Evolutionary conservation across 2,797 vertebrate genomes (phyloP).

Genomic region (Octomys mimax): DNA sequence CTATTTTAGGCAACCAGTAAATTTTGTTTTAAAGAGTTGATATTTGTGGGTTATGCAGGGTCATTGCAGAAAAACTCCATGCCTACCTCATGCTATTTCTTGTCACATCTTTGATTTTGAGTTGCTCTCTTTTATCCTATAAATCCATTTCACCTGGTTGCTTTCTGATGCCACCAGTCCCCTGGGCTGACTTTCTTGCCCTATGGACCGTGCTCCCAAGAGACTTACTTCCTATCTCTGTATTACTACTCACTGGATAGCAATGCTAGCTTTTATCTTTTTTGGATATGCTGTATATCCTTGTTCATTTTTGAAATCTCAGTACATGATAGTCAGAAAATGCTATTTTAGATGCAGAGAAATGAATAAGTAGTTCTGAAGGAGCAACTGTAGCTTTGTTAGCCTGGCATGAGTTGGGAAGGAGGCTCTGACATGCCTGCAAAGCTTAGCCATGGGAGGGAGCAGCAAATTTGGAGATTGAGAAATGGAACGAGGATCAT

Average conservation of each 20-base stretch:
- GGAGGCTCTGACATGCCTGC: neutral
- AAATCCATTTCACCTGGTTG: neutral
- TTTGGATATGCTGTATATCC: neutral
- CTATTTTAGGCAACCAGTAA: neutral
- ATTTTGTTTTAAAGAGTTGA: neutral
- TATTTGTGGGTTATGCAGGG: neutral
- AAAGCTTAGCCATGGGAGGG: neutral
- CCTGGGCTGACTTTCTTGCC: neutral
- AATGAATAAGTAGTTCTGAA: neutral
- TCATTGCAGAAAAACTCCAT: neutral
- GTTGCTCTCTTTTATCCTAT: neutral
- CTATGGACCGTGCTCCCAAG: neutral
- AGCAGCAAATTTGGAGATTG: slow-evolving; percentile 25
- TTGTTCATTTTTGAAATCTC: neutral
- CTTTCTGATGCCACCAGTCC: neutral
- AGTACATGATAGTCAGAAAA: neutral
- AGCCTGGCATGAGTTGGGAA: neutral
- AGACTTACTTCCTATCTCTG: neutral
- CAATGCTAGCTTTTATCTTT: neutral
- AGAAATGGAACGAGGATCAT: slow-evolving; percentile 15
- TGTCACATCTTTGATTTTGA: neutral
- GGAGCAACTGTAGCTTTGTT: neutral
- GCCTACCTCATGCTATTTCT: neutral
- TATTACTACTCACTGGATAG: neutral
- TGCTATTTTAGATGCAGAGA: neutral